phyloP scores from a whole-genome alignment of 2,113 vertebrate genomes.

The Leucopsar rothschildi region DNA sequence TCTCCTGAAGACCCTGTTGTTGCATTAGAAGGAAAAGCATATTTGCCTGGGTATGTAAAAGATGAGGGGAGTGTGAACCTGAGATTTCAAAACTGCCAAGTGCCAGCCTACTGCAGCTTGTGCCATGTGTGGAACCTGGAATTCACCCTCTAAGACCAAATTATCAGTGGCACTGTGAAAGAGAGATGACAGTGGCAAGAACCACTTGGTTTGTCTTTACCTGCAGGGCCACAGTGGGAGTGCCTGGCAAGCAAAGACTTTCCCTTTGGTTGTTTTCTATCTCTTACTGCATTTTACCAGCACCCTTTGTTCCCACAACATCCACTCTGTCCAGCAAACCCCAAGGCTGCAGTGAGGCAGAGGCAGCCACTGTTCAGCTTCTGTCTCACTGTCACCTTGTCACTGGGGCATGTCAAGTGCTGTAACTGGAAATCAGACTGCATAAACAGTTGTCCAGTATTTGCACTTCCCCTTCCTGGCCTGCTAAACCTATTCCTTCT shows the following conservation, averaged over 20 bases:
- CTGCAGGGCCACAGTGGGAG: not conserved
- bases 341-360: not conserved
- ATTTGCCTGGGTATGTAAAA: rapidly evolving
- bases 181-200: not conserved
- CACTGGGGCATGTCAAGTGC: not conserved
- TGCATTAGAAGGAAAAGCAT: not conserved
- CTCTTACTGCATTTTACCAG: not conserved
- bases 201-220: not conserved
- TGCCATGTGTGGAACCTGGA: not conserved
- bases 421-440: not conserved
- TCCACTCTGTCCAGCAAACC: not conserved
- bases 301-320: not conserved
- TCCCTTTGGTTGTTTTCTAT: not conserved
- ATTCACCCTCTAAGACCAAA: not conserved
- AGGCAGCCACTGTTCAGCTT: not conserved
- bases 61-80: not conserved
- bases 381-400: not conserved
- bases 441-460: not conserved
- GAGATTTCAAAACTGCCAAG: not conserved
- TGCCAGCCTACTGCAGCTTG: not conserved
- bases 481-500: not conserved
- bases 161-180: not conserved
- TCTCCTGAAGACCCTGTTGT: not conserved
- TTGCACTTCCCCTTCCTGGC: not conserved
- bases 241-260: not conserved